Evolutionary conservation across 2,797 vertebrate genomes (phyloP), one percentile per base, ranked within the genome.

Genomic region (Rhabdomys pumilio): DNA sequence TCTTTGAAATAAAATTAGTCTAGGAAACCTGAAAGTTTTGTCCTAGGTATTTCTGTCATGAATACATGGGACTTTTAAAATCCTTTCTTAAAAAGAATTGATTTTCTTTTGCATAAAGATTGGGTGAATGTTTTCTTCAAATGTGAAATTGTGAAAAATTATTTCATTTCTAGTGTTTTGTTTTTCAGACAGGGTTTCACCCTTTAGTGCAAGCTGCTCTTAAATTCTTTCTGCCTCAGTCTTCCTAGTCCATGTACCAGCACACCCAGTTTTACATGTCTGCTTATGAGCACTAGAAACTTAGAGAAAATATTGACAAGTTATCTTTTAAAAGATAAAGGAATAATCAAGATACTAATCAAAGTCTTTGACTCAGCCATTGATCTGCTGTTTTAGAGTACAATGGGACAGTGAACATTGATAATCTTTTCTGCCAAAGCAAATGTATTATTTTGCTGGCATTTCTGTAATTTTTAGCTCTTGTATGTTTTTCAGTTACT

Each of bases 391-490:
- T 91, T 94, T 22, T 92, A 26, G 47, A 93, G 53, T 63, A 47
- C 53, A 26, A 6, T 59, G 50, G n/a, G 75, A 73, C 17, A 94
- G 55, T 53, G 9, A 95, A 87, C 44, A 50, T 38, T 96, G 53
- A 76, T 83, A 41, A 81, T 94, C 61, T 75, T 75, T 44, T 34
- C 44, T 95, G 63, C 85, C n/a, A 89, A 93, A 96, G 59, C 73
- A 89, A 80, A 90, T 89, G 47, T 73, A 57, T 41, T 89, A 29
- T 61, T 24, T 94, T 26, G 22, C 2, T 12, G 90, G 3, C 50
- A 67, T 96, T 91, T 95, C 65, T 96, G n/a, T 96, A 67, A 55
- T 97, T 47, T 84, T 57, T n/a, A 94, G 91, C 31, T 89, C 4
- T 90, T 90, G 63, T 90, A 85, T 22, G 94, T 91, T 57, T 85